Base-by-base conservation (phyloP, 2,797 vertebrate genomes). In the Rhinophrynus dorsalis region DNA sequence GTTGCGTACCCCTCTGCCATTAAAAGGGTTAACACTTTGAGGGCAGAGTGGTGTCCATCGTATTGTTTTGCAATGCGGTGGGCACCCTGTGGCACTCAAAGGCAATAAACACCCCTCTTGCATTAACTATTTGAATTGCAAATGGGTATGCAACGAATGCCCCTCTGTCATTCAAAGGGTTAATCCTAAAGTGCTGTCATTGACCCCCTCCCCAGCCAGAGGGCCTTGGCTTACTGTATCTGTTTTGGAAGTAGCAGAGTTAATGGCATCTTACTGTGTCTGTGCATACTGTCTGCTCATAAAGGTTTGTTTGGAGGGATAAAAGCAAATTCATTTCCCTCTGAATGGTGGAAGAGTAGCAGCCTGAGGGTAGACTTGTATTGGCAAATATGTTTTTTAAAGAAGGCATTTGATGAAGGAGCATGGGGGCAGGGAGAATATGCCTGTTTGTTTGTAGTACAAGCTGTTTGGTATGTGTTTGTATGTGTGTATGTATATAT, bases 291-390 rank as follows among this genome's bases (percentile, higher is more conserved):
- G 11, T 61, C 26, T 33, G 48, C 55, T 21, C 57, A 57, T 45
- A 33, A 32, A 67, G 56, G 54, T 55, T 67, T 47, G 59, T 63
- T 63, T 71, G 30, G 40, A 35, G 40, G 21, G 3, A 33, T 47
- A 13, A 23, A 50, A 55, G 40, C 21, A 56, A 35, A 55, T 64
- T 47, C 21, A 63, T 61, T 47, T 63, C 30, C 56, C 40, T 38
- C 23, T 63, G 32, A 47, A 48, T 42, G 37, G 23, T 69, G 20
- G 59, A 63, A 40, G 68, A 63, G 38, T 30, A 56, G 40, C 24
- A 56, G 59, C 50, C 68, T 23, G 21, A 8, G 50, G 68, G 50
- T 27, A 54, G 33, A 3, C 24, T 45, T 55, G 10, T 50, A 35
- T 61, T 62, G 8, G 20, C 54, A 57, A 26, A 58, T 58, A 17